Evolutionary conservation across 2,113 vertebrate species (phyloP), one percentile per base, ranked within the genome.

Genomic region (Ophiodon elongatus): DNA sequence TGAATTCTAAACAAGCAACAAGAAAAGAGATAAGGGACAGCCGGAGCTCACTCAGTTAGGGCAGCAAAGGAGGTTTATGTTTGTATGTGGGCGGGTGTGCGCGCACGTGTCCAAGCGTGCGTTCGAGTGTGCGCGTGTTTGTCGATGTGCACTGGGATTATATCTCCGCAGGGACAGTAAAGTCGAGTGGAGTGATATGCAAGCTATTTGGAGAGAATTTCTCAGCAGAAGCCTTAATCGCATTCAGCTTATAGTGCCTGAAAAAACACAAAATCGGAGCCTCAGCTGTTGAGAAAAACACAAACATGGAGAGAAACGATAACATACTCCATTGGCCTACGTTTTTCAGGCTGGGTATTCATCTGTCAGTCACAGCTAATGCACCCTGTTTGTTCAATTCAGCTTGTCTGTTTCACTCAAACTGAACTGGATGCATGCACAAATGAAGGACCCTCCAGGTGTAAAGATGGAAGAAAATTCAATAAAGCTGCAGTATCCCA

Each of bases 1-100:
- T 54, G 83, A 91, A 93, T 93, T 85, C 89, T 78, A 91, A 94
- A 90, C 82, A 91, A 82, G 87, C 87, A 89, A 83, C 82, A 54
- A 56, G 76, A 31, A 70, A 56, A 31, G 21, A 82, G 89, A 92
- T 92, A 89, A 88, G 85, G 76, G 75, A 68, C 82, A 85, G 85
- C 79, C 67, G 83, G 69, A 64, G 82, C 70, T 76, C 56, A 41
- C 83, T 82, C 73, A 14, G 72, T 69, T 33, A 76, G 76, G 78
- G 67, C 79, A 75, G 67, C 37, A 27, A 15, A 60, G 76, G 54
- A 81, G 75, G 79, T 76, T 84, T 79, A 50, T 87, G 80, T 85
- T 66, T 84, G 63, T 27, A 73, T 76, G 89, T 83, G 90, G 78
- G 88, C 79, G 89, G 72, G 17, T 63, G 84, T 31, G 65, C 31